phyloP scores from a whole-genome alignment of 2,797 vertebrate species.

The Myoxocephalus aenaeus region DNA sequence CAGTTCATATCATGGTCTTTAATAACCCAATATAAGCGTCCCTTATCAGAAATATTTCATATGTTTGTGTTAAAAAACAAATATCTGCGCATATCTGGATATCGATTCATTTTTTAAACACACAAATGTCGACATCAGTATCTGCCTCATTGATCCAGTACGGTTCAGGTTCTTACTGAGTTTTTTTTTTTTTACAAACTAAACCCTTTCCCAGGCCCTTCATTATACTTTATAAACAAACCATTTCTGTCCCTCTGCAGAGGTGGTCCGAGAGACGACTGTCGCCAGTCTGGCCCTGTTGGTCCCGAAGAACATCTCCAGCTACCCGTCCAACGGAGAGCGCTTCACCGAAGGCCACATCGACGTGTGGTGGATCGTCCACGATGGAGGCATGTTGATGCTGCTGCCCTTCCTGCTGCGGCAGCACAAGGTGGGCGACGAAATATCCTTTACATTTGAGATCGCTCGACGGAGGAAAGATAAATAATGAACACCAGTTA shows the following conservation, averaged over 20 bases:
- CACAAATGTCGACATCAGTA: not conserved
- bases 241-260: constrained; percentile 53
- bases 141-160: not conserved
- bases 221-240: not conserved
- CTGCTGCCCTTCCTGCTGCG: constrained; percentile 96
- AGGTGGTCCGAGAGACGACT: constrained; percentile 96
- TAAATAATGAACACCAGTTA: not conserved
- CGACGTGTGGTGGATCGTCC: constrained; percentile 99
- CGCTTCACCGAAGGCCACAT: constrained; percentile 98
- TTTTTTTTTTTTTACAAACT: too few species aligned
- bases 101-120: not conserved
- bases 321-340: constrained; percentile 95
- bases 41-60: not conserved
- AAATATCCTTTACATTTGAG: not conserved
- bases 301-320: constrained; percentile 95
- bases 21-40: too few species aligned
- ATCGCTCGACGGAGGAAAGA: too few species aligned
- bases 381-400: constrained; percentile 98
- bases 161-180: too few species aligned
- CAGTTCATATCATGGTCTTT: not conserved
- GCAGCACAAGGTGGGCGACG: constrained; percentile 91
- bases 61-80: too few species aligned
- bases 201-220: not conserved
- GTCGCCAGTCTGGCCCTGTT: constrained; percentile 92
- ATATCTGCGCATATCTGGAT: too few species aligned